Evolutionary conservation across 1,140 invertebrate genomes (phyloP), one percentile per base, ranked within the genome.

Genomic region (Heliconius eleuchia): DNA sequence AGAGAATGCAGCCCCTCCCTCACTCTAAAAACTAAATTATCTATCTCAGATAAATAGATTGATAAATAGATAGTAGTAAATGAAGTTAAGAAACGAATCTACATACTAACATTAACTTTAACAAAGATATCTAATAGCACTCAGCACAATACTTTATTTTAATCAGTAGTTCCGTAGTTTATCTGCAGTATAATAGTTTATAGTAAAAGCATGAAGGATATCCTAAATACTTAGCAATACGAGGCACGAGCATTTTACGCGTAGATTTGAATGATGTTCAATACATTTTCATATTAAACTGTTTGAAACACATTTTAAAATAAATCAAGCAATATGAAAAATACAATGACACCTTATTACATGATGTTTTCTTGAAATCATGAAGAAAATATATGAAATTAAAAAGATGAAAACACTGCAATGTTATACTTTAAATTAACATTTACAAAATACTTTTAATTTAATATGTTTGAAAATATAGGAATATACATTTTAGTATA

Each of bases 181-280:
- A 76, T 73, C 80, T 70, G 77, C 80, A 78, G 77, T 81, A 81
- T 75, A 72, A 72, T 78, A 81, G 80, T 74, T 74, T 37, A 72
- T 81, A 81, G 75, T 80, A 73, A 71, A 71, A 81, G 80, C 80
- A 81, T 81, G 80, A 72, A 81, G 60, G 70, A 76, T 30, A 76
- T 77, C 57, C 57, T 74, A 74, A 73, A 80, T 66, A 73, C 37
- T 70, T 80, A 80, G 79, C 79, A 66, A 71, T 80, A 74, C 75
- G 19, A 80, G 79, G 79, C 79, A 80, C 79, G 79, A 80, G 76
- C 79, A 80, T 80, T 79, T 72, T 80, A 80, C 72, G 72, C 71
- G 76, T 80, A 80, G 79, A 71, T 80, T 52, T 80, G 39, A 52
- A 60, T 73, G 39, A 73, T 30, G 60, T 52, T 77, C 23, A 71